Conservation (phyloP, 2,113 vertebrate genomes). For the Gallinago undulata region DNA sequence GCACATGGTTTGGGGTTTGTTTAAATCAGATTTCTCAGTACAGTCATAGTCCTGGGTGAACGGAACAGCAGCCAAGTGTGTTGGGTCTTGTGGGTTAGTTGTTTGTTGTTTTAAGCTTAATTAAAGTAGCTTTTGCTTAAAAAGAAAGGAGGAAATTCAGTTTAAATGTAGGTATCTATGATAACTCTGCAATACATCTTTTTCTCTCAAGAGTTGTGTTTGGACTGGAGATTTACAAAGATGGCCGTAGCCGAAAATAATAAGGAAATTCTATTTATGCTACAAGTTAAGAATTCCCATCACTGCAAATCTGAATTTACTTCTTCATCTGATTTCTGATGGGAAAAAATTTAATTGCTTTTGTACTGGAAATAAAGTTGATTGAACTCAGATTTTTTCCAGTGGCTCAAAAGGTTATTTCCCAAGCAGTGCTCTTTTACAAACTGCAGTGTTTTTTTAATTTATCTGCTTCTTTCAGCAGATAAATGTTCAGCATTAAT, state of each 20-base stretch:
- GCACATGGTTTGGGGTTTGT: not conserved
- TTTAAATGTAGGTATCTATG: not conserved
- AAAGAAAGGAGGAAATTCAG: not conserved
- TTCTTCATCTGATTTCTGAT: constrained; percentile 73
- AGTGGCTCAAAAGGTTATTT: constrained; percentile 74
- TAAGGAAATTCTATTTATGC: constrained; percentile 55
- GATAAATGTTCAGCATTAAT: not conserved
- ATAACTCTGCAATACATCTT: constrained; percentile 22
- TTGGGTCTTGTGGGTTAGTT: not conserved
- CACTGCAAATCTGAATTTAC: constrained; percentile 69
- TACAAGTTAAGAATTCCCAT: constrained; percentile 55
- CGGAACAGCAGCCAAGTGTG: not conserved
- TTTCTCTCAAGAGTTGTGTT: not conserved
- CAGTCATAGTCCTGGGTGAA: not conserved
- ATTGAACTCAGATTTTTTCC: constrained; percentile 76
- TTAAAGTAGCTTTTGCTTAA: not conserved
- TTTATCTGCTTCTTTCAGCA: constrained; percentile 58
- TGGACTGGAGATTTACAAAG: not conserved
- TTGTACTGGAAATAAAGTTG: constrained; percentile 74
- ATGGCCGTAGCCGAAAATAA: constrained; percentile 43
- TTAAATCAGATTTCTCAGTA: not conserved
- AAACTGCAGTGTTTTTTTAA: constrained; percentile 43
- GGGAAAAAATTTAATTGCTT: constrained; percentile 70
- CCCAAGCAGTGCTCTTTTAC: constrained; percentile 68
- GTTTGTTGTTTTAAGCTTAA: constrained; percentile 19